Conservation (phyloP, 2,113 vertebrate genomes). For the Physeter macrocephalus region DNA sequence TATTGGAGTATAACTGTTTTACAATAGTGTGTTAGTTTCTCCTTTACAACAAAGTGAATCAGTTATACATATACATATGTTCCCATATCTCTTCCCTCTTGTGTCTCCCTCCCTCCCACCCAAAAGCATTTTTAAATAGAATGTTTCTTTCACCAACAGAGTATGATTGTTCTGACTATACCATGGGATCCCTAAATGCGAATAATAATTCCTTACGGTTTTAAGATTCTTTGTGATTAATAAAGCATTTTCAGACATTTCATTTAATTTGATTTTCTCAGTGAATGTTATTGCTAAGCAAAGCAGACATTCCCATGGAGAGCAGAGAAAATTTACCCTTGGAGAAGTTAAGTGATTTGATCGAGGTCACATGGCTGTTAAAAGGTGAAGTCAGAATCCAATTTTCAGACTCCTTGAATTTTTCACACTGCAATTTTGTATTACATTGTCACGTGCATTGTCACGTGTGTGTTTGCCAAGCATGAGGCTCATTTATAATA, state of each 20-base stretch:
- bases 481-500: not conserved
- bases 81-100: too few relatives aligned
- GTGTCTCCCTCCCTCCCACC: too few relatives aligned
- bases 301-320: not conserved
- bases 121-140: too few relatives aligned
- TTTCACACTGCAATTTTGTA: not conserved
- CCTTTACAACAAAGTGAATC: too few relatives aligned
- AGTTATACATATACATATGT: too few relatives aligned
- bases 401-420: not conserved
- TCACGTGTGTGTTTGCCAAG: not conserved
- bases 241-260: conserved; percentile 1
- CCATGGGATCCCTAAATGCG: not conserved
- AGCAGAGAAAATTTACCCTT: not conserved
- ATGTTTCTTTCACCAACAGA: not conserved
- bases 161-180: not conserved
- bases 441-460: not conserved
- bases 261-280: conserved; percentile 21
- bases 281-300: not conserved
- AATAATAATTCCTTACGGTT: conserved; percentile 9
- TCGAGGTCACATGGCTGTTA: not conserved
- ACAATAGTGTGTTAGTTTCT: too few relatives aligned
- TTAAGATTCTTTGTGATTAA: conserved; percentile 17
- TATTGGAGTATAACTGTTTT: too few relatives aligned
- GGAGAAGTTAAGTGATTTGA: not conserved
- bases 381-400: conserved; percentile 1